Conservation (phyloP, 2,113 vertebrate species). For the Macrotis lagotis region DNA sequence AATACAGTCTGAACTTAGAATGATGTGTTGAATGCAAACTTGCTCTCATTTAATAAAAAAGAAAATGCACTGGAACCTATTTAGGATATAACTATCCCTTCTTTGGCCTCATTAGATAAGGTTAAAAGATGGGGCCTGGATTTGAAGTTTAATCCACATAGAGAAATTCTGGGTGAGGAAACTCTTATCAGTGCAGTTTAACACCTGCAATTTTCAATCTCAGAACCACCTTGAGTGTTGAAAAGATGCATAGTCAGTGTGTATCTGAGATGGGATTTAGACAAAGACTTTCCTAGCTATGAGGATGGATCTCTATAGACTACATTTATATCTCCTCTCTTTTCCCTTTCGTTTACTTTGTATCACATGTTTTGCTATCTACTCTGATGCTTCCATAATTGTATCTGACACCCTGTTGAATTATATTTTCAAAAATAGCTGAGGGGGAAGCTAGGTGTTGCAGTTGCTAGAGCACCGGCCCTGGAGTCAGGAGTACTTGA, state of each 20-base stretch:
- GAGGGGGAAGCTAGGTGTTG: too few relatives aligned
- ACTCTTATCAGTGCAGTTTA: neutral
- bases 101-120: neutral
- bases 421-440: constrained; percentile 19
- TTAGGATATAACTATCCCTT: neutral
- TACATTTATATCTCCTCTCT: neutral
- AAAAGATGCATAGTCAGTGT: too few relatives aligned
- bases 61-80: neutral
- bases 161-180: neutral
- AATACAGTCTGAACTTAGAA: neutral
- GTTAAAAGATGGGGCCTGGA: neutral
- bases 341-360: neutral
- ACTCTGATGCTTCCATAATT: constrained; percentile 65
- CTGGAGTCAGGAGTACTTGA: too few relatives aligned
- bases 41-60: constrained; percentile 27
- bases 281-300: neutral
- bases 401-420: constrained; percentile 31
- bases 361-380: neutral
- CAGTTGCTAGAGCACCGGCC: too few relatives aligned
- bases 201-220: neutral
- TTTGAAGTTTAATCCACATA: neutral
- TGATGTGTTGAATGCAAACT: neutral
- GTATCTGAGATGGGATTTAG: neutral
- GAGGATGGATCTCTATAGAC: neutral
- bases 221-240: neutral